These are phyloP conservation scores for Mirza zaza DNA, from an alignment of 2,113 vertebrate species.

Conservation along the genomic window DNA sequence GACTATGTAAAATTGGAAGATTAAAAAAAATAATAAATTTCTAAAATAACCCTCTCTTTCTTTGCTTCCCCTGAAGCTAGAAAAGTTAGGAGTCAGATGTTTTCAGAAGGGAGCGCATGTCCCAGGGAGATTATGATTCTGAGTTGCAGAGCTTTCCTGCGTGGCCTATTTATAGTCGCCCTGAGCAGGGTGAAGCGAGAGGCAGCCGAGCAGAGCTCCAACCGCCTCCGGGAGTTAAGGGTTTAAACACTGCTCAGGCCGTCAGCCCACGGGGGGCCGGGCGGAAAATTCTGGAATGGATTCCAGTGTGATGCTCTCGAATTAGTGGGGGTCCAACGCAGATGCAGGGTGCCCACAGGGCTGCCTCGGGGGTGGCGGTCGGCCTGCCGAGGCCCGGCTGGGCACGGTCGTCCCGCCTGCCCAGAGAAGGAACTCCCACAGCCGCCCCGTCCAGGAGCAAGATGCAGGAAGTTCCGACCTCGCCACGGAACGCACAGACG, in stretches of 20 bases:
- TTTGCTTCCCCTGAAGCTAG: constrained; percentile 47
- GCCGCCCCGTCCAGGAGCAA: background rate
- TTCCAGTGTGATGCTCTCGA: background rate
- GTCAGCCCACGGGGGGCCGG: background rate
- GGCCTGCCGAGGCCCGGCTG: accelerated
- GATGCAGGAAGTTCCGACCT: background rate
- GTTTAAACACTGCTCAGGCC: background rate
- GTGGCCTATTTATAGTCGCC: background rate
- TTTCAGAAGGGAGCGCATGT: constrained; percentile 15
- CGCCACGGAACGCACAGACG: background rate
- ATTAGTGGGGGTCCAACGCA: background rate
- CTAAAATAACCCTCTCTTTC: constrained; percentile 31
- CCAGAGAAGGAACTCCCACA: too few relatives aligned
- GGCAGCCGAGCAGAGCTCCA: background rate
- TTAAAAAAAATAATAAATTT: background rate
- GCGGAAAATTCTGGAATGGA: background rate
- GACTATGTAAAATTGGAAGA: constrained; percentile 26
- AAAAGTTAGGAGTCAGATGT: constrained; percentile 23
- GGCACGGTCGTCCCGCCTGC: background rate
- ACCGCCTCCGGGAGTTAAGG: background rate
- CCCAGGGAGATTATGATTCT: constrained; percentile 28
- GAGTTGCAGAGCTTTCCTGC: background rate
- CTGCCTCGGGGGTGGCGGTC: background rate
- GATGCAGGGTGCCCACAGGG: background rate
- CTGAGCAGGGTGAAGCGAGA: accelerated